Evolutionary conservation across 1,140 invertebrate genomes (phyloP).

Genomic region (Sinella curviseta): DNA sequence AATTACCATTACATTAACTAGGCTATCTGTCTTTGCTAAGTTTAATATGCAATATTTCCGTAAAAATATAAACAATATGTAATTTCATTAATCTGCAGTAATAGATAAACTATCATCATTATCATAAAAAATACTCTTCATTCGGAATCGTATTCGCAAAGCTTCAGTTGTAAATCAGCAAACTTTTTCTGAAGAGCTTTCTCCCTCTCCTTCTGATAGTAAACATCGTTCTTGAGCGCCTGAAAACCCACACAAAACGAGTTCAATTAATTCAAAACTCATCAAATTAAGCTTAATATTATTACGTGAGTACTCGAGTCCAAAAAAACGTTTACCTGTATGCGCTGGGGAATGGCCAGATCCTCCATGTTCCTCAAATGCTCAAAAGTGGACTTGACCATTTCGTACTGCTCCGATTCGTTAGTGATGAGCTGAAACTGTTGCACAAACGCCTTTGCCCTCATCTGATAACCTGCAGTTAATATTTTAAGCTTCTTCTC

Average conservation of each 20-base stretch:
- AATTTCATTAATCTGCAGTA: too few relatives aligned
- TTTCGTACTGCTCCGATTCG: conserved; percentile 81
- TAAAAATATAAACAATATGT: too few relatives aligned
- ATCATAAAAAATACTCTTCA: too few relatives aligned
- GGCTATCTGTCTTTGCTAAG: too few relatives aligned
- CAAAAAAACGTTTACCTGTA: conserved; percentile 67
- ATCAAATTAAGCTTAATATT: not conserved
- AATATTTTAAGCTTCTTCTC: conserved; percentile 96
- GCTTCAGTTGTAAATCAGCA: not conserved
- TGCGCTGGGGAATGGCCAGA: conserved; percentile 82
- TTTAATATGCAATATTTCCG: too few relatives aligned
- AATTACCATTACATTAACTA: too few relatives aligned
- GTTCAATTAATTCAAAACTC: not conserved
- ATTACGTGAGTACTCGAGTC: not conserved
- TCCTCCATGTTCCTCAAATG: conserved; percentile 87
- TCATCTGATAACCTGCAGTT: conserved; percentile 83
- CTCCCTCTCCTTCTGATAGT: conserved; percentile 86
- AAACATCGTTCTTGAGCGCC: conserved; percentile 88
- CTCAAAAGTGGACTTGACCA: conserved; percentile 91
- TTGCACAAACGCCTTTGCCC: conserved; percentile 84
- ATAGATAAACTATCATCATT: too few relatives aligned
- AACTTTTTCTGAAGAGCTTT: conserved; percentile 80
- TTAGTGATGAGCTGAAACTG: conserved; percentile 84
- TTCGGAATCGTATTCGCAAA: too few relatives aligned
- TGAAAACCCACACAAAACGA: conserved; percentile 57